These are phyloP conservation scores for Kradibia gibbosae DNA, from an alignment of 1,140 invertebrate species.

Conservation along the genomic window DNA sequence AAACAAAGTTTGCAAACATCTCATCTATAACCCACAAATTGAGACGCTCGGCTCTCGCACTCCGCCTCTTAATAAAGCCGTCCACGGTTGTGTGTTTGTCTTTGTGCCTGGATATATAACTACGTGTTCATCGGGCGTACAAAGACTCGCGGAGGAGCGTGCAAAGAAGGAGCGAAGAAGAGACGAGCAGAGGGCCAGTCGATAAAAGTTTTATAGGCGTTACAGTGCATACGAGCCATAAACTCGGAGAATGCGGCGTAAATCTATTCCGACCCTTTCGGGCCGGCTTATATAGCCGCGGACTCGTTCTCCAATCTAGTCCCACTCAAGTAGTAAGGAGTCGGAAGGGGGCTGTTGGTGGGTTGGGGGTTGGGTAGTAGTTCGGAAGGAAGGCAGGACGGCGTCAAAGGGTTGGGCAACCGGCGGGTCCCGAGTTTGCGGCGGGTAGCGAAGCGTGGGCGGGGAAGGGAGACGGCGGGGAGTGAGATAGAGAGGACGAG, in stretches of 20 bases:
- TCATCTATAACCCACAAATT: slow-evolving; percentile 43
- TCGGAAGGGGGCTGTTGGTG: slow-evolving; percentile 44
- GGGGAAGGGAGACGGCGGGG: not conserved
- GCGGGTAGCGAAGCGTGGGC: not conserved
- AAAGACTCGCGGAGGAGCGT: not conserved
- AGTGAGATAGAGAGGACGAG: slow-evolving; percentile 1
- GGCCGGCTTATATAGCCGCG: slow-evolving; percentile 38
- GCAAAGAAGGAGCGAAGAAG: slow-evolving; percentile 34
- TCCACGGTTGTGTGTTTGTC: not conserved
- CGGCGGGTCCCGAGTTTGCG: not conserved
- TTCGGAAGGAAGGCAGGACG: slow-evolving; percentile 53
- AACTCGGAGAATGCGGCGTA: slow-evolving; percentile 61
- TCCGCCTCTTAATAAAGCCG: slow-evolving; percentile 30
- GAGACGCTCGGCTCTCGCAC: slow-evolving; percentile 23
- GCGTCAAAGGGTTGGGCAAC: slow-evolving; percentile 32
- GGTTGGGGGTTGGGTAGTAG: not conserved
- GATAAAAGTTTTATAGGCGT: slow-evolving; percentile 56
- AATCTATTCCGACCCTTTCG: slow-evolving; percentile 64
- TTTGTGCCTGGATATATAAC: not conserved
- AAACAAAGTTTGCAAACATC: slow-evolving; percentile 20
- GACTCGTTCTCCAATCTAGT: slow-evolving; percentile 57
- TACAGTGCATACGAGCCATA: slow-evolving; percentile 60
- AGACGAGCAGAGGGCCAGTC: slow-evolving; percentile 28
- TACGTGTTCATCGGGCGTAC: not conserved
- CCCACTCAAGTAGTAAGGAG: slow-evolving; percentile 55